These are phyloP conservation scores for Aporophyla lueneburgensis DNA, from an alignment of 2,888 invertebrate genomes.

Conservation along the genomic window DNA sequence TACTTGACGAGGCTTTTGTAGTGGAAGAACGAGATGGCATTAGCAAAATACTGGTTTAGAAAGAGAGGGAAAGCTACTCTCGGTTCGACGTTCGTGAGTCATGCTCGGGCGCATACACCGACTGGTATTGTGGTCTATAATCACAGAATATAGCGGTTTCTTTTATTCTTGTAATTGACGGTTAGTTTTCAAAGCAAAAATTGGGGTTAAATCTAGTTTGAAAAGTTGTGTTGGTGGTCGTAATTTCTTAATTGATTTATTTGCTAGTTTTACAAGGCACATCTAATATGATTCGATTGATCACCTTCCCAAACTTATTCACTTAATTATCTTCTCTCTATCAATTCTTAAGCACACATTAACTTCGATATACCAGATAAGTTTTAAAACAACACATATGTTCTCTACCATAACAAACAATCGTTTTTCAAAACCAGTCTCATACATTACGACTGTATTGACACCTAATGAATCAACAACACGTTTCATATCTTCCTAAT, in stretches of 20 bases:
- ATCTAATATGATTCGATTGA: background rate
- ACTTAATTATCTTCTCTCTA: background rate
- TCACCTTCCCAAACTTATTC: background rate
- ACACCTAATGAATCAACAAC: slow-evolving; percentile 29
- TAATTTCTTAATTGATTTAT: background rate
- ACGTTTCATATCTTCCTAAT: slow-evolving; percentile 19
- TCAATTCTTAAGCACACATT: background rate
- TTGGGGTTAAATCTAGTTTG: background rate
- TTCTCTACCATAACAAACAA: slow-evolving; percentile 1
- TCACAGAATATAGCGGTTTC: slow-evolving; percentile 56
- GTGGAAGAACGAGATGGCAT: slow-evolving; percentile 66
- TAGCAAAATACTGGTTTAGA: slow-evolving; percentile 78
- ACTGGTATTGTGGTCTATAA: slow-evolving; percentile 63
- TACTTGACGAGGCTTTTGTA: slow-evolving; percentile 65
- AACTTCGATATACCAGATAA: background rate
- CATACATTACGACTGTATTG: background rate
- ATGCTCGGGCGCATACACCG: slow-evolving; percentile 81
- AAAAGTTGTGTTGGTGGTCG: background rate
- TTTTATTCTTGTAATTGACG: background rate
- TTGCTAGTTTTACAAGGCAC: background rate
- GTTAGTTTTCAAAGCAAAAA: background rate
- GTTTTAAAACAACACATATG: background rate
- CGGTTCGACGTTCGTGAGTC: slow-evolving; percentile 84
- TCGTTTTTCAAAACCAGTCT: background rate
- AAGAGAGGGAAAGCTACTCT: slow-evolving; percentile 72